Evolutionary conservation across 2,888 invertebrate species (phyloP).

Genomic region (Hypomecis atomaria): DNA sequence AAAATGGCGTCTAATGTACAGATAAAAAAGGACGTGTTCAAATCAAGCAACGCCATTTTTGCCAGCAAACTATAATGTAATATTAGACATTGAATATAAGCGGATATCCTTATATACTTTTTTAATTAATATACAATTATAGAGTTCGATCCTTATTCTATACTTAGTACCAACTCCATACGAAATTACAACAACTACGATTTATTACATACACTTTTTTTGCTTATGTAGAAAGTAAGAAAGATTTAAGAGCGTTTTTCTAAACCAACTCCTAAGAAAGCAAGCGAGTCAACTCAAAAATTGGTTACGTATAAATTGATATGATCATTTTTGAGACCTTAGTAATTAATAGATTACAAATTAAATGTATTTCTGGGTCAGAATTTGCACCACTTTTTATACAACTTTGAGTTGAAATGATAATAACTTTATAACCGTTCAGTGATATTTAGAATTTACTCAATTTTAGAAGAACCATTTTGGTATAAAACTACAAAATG

Average conservation of each 20-base stretch:
- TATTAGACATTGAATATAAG: constrained; percentile 52
- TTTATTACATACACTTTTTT: constrained; percentile 69
- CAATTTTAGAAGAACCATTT: constrained; percentile 3
- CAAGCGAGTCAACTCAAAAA: constrained; percentile 65
- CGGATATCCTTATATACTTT: constrained; percentile 58
- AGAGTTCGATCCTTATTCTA: constrained; percentile 66
- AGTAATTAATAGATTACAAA: constrained; percentile 62
- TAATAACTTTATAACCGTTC: no score
- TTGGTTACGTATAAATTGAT: constrained; percentile 82
- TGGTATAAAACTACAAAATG: constrained; percentile 28
- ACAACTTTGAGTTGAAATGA: not conserved
- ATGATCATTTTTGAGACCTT: constrained; percentile 78
- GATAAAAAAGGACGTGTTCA: constrained; percentile 17
- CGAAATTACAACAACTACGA: constrained; percentile 77
- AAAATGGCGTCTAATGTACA: constrained; percentile 47
- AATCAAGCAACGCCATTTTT: constrained; percentile 33
- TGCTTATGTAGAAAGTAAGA: constrained; percentile 62
- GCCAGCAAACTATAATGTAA: constrained; percentile 24
- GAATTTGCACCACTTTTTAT: constrained; percentile 37
- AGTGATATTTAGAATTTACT: no score
- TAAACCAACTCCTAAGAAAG: constrained; percentile 63
- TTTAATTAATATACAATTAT: constrained; percentile 67
- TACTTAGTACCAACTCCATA: constrained; percentile 71
- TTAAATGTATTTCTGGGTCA: constrained; percentile 50
- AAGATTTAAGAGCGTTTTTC: constrained; percentile 55